These are phyloP conservation scores for Setophaga kirtlandii DNA, from an alignment of 2,113 vertebrate species.

Conservation along the genomic window DNA sequence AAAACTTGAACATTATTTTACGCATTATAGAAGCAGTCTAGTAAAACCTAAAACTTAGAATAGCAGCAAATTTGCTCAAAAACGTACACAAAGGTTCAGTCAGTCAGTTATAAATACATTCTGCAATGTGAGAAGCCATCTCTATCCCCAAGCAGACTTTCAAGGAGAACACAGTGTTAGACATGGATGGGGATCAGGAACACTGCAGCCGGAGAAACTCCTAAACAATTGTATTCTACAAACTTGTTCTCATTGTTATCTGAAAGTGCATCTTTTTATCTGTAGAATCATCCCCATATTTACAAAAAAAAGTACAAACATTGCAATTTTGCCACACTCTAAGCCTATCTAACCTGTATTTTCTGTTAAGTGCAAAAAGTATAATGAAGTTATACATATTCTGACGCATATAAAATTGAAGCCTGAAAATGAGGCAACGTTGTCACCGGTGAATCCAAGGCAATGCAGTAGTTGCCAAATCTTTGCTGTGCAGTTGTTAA, in stretches of 20 bases:
- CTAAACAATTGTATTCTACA: not conserved
- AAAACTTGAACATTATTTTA: slow-evolving; percentile 1
- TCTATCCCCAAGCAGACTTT: not conserved
- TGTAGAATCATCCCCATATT: slow-evolving; percentile 47
- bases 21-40: not conserved
- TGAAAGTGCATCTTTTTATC: slow-evolving; percentile 54
- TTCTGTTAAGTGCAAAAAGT: slow-evolving; percentile 52
- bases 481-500: not conserved
- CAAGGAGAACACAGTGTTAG: not conserved
- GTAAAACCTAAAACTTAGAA: slow-evolving; percentile 7
- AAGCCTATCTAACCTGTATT: not conserved
- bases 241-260: not conserved
- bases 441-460: not conserved
- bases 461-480: not conserved
- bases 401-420: not conserved
- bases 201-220: not conserved
- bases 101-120: slow-evolving; percentile 23
- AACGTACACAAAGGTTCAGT: slow-evolving; percentile 3
- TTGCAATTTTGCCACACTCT: not conserved
- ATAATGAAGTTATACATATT: not conserved
- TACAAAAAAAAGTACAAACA: slow-evolving; percentile 31
- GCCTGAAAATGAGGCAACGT: not conserved
- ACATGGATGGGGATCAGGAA: not conserved
- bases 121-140: not conserved
- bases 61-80: slow-evolving; percentile 44